Evolutionary conservation across 1,140 invertebrate species (phyloP).

Genomic region (Trichonephila clavipes): DNA sequence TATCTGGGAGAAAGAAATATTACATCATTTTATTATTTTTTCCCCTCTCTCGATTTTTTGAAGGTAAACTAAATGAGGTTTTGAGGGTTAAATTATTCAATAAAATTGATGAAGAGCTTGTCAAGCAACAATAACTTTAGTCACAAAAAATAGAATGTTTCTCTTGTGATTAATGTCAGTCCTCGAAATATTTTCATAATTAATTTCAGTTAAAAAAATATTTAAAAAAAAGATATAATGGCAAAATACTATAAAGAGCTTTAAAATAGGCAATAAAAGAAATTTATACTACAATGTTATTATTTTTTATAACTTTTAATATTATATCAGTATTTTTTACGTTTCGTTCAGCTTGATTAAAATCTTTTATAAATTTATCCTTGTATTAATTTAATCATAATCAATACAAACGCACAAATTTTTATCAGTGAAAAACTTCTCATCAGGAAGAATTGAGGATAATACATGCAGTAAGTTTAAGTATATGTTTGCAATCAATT

Average conservation of each 20-base stretch:
- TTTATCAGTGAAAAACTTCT: no score
- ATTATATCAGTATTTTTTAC: no score
- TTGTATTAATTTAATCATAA: no score
- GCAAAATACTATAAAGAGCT: background rate
- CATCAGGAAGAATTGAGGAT: no score
- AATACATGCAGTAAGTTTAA: no score
- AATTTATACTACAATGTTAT: no score
- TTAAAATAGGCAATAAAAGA: background rate
- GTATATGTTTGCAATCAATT: no score
- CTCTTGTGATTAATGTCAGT: background rate
- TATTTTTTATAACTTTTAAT: no score
- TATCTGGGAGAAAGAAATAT: background rate
- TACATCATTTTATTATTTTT: background rate
- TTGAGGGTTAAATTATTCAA: conserved; percentile 33
- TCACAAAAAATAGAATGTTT: background rate
- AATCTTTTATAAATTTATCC: no score
- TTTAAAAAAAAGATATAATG: background rate
- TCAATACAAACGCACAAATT: no score
- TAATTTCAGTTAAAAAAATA: background rate
- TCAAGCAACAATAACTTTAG: background rate
- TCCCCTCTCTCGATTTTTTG: background rate
- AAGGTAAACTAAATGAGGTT: conserved; percentile 25
- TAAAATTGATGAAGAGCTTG: conserved; percentile 21
- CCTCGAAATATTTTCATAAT: background rate
- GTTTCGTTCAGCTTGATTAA: no score